phyloP scores from a whole-genome alignment of 2,113 vertebrate species.

The Camarhynchus parvulus region DNA sequence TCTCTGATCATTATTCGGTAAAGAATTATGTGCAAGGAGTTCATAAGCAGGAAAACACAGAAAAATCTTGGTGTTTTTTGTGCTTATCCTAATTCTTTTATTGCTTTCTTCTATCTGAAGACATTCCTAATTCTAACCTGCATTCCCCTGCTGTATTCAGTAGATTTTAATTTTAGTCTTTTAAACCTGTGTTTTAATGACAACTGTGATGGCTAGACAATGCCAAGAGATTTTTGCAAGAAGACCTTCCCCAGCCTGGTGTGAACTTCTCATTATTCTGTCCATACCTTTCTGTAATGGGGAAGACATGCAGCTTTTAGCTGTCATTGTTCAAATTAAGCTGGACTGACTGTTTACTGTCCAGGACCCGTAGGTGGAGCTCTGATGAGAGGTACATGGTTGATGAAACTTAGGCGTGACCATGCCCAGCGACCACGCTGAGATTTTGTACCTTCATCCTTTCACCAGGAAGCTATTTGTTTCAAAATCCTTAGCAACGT shows the following conservation, averaged over 20 bases:
- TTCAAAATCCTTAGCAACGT: neutral
- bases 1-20: neutral
- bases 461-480: neutral
- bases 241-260: neutral
- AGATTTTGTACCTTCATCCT: neutral
- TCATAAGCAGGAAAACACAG: neutral
- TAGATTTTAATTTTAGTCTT: neutral
- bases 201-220: rapidly evolving
- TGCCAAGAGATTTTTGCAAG: neutral
- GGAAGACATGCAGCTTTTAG: neutral
- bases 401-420: neutral
- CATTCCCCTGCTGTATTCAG: rapidly evolving
- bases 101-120: neutral
- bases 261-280: neutral
- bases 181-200: neutral
- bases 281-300: neutral
- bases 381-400: neutral
- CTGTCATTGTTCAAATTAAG: rapidly evolving
- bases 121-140: neutral
- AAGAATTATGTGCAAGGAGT: neutral
- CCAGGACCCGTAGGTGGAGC: neutral
- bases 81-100: neutral
- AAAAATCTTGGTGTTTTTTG: rapidly evolving
- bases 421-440: neutral
- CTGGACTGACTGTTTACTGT: neutral